A percentile compares a stretch with the other conserved stretches of the same genome.
These are phyloP conservation scores for Ptilonorhynchus violaceus DNA, from an alignment of 2,113 vertebrate genomes.

Conservation along the genomic window DNA sequence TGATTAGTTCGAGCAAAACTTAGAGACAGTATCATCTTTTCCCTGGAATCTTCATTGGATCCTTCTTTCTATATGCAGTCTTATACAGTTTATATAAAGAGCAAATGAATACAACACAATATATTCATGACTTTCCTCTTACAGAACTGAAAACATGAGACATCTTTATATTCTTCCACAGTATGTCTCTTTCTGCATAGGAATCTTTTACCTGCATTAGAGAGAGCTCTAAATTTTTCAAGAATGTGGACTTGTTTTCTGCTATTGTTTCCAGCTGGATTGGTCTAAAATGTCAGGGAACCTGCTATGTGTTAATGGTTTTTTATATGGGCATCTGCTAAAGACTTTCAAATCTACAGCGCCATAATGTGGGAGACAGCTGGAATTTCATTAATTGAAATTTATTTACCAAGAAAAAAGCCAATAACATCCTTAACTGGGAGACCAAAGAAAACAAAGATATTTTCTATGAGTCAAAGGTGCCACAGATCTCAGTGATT, in stretches of 20 bases:
- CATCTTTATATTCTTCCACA: background rate
- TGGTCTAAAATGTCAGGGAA: conserved; percentile 38
- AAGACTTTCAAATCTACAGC: conserved; percentile 32
- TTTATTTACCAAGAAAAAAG: conserved; percentile 42
- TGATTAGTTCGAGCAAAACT: background rate
- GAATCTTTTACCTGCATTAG: background rate
- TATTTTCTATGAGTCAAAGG: conserved; percentile 28
- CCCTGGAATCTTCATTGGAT: background rate
- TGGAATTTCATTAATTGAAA: conserved; percentile 57
- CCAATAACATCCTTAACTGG: background rate
- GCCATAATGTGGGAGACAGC: conserved; percentile 10
- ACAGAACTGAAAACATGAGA: background rate
- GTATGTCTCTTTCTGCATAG: background rate
- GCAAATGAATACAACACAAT: background rate
- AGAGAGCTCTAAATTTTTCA: background rate
- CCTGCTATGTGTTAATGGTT: background rate
- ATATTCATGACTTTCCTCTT: background rate
- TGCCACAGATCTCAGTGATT: background rate
- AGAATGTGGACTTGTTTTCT: background rate
- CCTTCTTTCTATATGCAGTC: background rate
- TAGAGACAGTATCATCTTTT: background rate
- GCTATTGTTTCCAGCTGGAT: conserved; percentile 3
- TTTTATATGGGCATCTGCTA: conserved; percentile 30
- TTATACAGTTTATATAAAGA: background rate
- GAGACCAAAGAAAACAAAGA: conserved; percentile 39